Evolutionary conservation across 2,113 vertebrate genomes (phyloP), one percentile per base, ranked within the genome.

Genomic region (Clarias magur): DNA sequence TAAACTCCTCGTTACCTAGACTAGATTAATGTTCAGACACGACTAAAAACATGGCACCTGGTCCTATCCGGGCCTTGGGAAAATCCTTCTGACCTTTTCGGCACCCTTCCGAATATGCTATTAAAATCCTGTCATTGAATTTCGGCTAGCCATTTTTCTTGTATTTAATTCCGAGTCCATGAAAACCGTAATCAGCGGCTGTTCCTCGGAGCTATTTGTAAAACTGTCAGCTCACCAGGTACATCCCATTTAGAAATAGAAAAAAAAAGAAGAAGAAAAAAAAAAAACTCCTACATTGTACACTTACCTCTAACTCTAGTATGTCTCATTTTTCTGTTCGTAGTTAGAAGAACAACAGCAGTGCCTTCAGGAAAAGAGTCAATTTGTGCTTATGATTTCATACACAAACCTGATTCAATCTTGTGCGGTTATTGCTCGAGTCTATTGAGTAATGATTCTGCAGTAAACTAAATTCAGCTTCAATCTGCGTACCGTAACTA

Each of bases 201-300:
- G 82, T 80, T 90, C 81, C 89, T 86, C 56, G 56, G 63, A 68
- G 87, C 81, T 84, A 82, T 88, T 90, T 90, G 82, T 86, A 70
- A 73, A 62, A 76, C 87, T 86, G 75, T 73, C 76, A 86, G 87
- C 85, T 84, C 84, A 54, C 82, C 63, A 83, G 78, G 78, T 84
- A 87, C 87, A 86, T 88, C 81, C 30, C 21, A 38, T 82, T 65
- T 56, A 75, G 72, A 83, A 56, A 57, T 56, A 38, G 23, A 23
- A 56, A 60, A 38, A 1, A 34, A 7, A 21, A 6, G n/a, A n/a
- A n/a, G n/a, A n/a, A 2, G 30, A 60, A 79, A n/a, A 83, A 11
- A 70, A 30, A 70, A 81, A 80, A 59, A 84, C 38, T 80, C 72
- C 67, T 80, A 88, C 78, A 72, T 57, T 83, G 83, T 84, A 80